Base-by-base conservation (phyloP, 2,113 vertebrate species). In the Smithornis capensis region DNA sequence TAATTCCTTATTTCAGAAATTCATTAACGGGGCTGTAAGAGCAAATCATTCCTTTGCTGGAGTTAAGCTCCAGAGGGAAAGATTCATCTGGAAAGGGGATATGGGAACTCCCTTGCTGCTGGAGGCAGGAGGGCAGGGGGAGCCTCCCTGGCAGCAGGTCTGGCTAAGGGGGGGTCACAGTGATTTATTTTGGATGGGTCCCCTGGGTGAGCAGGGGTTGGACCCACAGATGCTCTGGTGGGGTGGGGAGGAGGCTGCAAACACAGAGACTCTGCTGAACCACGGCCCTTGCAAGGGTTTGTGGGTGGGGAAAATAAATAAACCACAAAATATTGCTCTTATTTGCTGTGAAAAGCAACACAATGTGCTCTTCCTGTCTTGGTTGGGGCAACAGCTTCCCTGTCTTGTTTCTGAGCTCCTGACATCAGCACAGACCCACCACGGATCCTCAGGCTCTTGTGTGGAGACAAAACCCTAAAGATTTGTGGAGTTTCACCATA, bases 1-100 rank as follows among this genome's bases (percentile, higher is more conserved):
- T 97, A 97, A 98, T 98, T 96, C 95, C 94, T 96, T 94, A 67
- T 28, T 96, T 96, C 94, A 93, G 94, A 94, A 97, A 96, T 94
- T 97, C 96, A 94, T 95, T 95, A 97, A 84, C 25, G 25, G 25
- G 92, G 89, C 95, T 95, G 63, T 74, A 91, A 91, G 94, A 96
- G 95, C 97, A 97, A 95, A 96, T 96, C 94, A 89, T 87, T 95
- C 90, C 91, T 96, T 90, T 86, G 78, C 73, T 92, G 90, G 50
- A 77, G 60, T 78, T 52, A 52, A 82, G 45, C 63, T 87, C 68
- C 90, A 89, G 94, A 31, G 83, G 78, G 79, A 77, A 35, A 45
- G 79, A 95, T 86, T 94, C 78, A 92, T 80, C 90, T 95, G 92
- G 92, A 95, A 88, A 65, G 80, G 83, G 85, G 69, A 40, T 56